These are phyloP conservation scores for Hystrix cristata DNA, from an alignment of 2,113 vertebrate species.

Conservation along the genomic window DNA sequence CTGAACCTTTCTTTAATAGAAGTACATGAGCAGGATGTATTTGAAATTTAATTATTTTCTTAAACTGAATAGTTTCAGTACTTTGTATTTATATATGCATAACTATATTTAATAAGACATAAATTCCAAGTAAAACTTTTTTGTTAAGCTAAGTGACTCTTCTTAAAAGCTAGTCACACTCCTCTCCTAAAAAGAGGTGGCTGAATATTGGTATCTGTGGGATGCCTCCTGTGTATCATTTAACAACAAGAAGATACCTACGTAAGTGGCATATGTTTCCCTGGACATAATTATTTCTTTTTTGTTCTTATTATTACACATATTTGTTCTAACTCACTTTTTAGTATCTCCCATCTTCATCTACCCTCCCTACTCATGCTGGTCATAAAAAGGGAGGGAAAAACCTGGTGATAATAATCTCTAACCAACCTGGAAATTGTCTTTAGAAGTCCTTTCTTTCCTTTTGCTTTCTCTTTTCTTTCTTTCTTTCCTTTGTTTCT, in stretches of 20 bases:
- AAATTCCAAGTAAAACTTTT: background rate
- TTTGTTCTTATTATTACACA: background rate
- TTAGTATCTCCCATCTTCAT: background rate
- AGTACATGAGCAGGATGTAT: background rate
- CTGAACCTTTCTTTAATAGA: conserved; percentile 46
- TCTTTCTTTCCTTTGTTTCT: background rate
- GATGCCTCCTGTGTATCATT: background rate
- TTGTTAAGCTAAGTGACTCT: background rate
- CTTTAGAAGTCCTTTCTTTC: background rate
- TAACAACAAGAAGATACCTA: background rate
- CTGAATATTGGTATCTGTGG: background rate
- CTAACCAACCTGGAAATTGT: background rate
- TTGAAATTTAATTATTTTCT: conserved; percentile 66
- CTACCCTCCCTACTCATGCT: background rate
- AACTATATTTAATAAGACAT: background rate
- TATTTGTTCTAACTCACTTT: background rate
- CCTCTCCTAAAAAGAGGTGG: background rate
- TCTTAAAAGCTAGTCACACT: background rate
- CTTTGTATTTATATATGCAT: background rate
- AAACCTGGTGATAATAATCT: background rate
- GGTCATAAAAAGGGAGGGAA: background rate
- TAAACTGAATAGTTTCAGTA: conserved; percentile 1
- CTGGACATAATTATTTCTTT: background rate
- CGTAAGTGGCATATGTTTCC: background rate
- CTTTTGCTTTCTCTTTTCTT: background rate